phyloP scores from a whole-genome alignment of 2,113 vertebrate genomes.

The Pelobates fuscus region DNA sequence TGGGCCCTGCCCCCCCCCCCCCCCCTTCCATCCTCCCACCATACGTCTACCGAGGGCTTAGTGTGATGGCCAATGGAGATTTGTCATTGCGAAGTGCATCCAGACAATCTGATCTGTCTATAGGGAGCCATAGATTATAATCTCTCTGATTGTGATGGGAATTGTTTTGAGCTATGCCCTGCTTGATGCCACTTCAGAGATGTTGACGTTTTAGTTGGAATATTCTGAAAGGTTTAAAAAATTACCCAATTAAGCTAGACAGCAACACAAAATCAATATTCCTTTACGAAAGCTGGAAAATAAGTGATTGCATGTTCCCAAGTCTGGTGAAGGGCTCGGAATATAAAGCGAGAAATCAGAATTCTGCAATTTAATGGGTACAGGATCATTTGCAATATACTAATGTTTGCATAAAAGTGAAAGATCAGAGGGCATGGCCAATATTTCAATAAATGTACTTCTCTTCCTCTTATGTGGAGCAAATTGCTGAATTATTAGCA shows the following conservation, averaged over 20 bases:
- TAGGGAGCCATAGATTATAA: too few species aligned
- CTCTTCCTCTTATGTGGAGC: background rate
- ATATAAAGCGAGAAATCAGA: background rate
- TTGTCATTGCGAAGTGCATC: too few species aligned
- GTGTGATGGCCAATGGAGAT: too few species aligned
- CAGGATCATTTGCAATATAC: background rate
- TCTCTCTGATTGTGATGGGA: background rate
- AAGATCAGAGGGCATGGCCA: background rate
- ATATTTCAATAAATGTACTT: background rate
- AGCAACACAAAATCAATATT: slow-evolving; percentile 27
- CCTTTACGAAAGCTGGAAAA: slow-evolving; percentile 6
- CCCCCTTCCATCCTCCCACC: too few species aligned
- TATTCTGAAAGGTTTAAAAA: slow-evolving; percentile 26
- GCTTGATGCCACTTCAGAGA: too few species aligned
- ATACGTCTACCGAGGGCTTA: too few species aligned
- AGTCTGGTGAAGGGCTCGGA: slow-evolving; percentile 2
- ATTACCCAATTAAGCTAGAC: slow-evolving; percentile 14
- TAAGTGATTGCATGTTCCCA: slow-evolving; percentile 13
- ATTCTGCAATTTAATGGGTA: background rate
- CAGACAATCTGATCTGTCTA: too few species aligned
- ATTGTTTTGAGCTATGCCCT: background rate
- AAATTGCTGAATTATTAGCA: background rate
- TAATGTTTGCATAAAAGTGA: slow-evolving; percentile 13
- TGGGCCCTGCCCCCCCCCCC: too few species aligned
- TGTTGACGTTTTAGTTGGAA: too few species aligned